Conservation (phyloP, 1,140 invertebrate species). For the Bombyx mandarina region DNA sequence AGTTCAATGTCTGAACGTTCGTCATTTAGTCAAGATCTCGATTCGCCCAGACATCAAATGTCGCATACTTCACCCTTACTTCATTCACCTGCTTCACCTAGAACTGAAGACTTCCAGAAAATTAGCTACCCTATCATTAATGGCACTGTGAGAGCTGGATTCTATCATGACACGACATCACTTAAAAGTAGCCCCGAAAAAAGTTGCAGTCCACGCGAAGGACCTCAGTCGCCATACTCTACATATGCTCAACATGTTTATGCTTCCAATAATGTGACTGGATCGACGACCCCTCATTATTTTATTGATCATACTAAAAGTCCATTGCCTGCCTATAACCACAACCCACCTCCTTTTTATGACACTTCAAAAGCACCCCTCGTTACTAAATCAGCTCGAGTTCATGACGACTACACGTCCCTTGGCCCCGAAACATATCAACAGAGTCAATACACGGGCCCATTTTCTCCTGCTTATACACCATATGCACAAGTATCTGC, state of each 20-base stretch:
- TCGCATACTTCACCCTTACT: conserved; percentile 76
- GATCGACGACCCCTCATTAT: conserved; percentile 49
- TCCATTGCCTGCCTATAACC: conserved; percentile 54
- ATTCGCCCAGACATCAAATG: conserved; percentile 77
- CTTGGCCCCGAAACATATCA: conserved; percentile 59
- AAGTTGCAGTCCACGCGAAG: conserved; percentile 77
- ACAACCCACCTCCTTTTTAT: conserved; percentile 65
- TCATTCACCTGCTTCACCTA: conserved; percentile 74
- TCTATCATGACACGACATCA: conserved; percentile 83
- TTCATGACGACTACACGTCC: conserved; percentile 46
- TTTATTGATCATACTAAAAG: conserved; percentile 62
- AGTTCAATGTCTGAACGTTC: conserved; percentile 82
- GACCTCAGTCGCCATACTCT: conserved; percentile 73
- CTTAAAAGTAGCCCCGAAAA: conserved; percentile 81
- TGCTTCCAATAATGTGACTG: conserved; percentile 67
- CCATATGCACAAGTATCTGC: conserved; percentile 36
- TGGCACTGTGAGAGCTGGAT: conserved; percentile 81
- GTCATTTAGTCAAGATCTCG: conserved; percentile 81
- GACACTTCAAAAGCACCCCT: conserved; percentile 68
- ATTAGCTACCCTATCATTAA: conserved; percentile 77
- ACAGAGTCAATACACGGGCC: conserved; percentile 56
- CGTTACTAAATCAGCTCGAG: conserved; percentile 38
- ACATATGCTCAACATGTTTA: conserved; percentile 76
- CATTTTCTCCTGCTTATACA: conserved; percentile 56
- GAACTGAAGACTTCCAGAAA: conserved; percentile 73